Evolutionary conservation across 2,888 invertebrate genomes (phyloP), one percentile per base, ranked within the genome.

Genomic region (Phyto melanocephala): DNA sequence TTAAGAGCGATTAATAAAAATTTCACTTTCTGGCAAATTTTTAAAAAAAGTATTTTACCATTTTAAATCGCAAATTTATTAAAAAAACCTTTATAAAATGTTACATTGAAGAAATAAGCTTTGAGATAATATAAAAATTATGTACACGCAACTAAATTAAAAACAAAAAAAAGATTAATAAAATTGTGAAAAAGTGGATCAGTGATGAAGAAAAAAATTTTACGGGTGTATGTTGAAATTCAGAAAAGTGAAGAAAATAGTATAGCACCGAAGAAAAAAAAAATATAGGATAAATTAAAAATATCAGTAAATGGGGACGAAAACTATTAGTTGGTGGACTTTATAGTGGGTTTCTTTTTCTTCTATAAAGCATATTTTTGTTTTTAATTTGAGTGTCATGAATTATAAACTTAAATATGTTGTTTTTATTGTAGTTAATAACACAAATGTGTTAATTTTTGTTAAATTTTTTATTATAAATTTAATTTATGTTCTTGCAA

Each of bases 1-100:
- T 63, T 58, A 67, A 67, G 65, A 79, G 80, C 81, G 75, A 77
- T 81, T 81, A 6, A 28, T 28, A 84, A 81, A 84, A 83, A 75
- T 84, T 85, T 84, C 82, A 79, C 80, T 85, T 68, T 47, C 56
- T 65, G 42, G n/a, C 22, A 65, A 58, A 42, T 33, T 28, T 50
- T 74, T 81, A 68, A 68, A 11, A 80, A 82, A 40, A 54, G 17
- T 74, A 84, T 85, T 78, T 70, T 33, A 28, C 37, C 17, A 17
- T 22, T 28, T 68, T 80, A 81, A 67, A 62, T 11, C 24, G 2
- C 13, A 15, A 58, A 50, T 79, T 78, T 35, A 20, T 50, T 22
- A 20, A 50, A 13, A 35, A 77, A 68, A 76, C 72, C 4, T 45
- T 47, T 22, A 15, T 45, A 63, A 35, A 47, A 37, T 15, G 1